Base-by-base conservation (phyloP, 2,888 invertebrate genomes). In the Apodemia mormo region DNA sequence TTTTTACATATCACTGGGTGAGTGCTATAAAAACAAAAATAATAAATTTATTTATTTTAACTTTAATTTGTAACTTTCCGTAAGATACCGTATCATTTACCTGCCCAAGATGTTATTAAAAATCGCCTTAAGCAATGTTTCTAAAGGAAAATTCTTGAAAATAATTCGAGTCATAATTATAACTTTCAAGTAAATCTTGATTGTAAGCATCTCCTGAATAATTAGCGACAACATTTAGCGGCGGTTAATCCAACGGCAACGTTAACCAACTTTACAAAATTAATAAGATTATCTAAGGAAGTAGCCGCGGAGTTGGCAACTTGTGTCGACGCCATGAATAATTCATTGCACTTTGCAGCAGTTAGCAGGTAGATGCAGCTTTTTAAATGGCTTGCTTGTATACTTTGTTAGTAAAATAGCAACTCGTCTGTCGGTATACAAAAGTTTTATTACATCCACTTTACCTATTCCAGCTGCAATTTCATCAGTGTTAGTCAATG, bases 251-350 rank as follows among this genome's bases (percentile, higher is more conserved):
- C 70, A 68, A 73, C 65, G 71, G 70, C 73, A 78, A 78, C 79
- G 79, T 74, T 75, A 45, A 61, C 52, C 37, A 9, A 64, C 78
- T 74, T 72, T 75, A 68, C 75, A 73, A 76, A 76, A 78, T 79
- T 82, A 81, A 80, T 79, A 74, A 78, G 79, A 80, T 81, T 80
- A 79, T 73, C 72, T 65, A 6, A 29, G 68, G 49, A 65, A 52
- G 40, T 68, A 52, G 67, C 71, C 69, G 68, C 71, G 56, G 30
- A 56, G 56, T 56, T 29, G 29, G 9, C 12, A 58, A 58, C 71
- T 72, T 71, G 58, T 61, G 66, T 58, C 65, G 37, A 64, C 56
- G 68, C 58, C 68, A 65, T 81, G 80, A 82, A 82, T 82, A 74
- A 82, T 82, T 81, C 80, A 82, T 76, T 43, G 68, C 49, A 49